Base-by-base conservation (phyloP, 1,140 invertebrate species). In the Drosophila ananassae region DNA sequence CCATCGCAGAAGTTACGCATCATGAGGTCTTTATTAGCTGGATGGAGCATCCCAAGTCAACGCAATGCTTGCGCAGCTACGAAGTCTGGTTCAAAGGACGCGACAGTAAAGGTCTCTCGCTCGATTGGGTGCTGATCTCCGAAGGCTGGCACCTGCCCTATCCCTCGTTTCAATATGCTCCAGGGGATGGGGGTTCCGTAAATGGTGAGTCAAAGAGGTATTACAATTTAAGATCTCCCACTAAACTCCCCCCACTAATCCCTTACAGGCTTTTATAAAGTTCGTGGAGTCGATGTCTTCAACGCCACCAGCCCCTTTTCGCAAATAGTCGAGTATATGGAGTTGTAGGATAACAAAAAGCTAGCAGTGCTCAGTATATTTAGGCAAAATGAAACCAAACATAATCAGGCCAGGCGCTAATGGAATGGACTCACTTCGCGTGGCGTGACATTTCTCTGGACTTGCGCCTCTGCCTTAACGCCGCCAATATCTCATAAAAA, bases 121-220 rank as follows among this genome's bases (percentile, higher is more conserved):
- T 66, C n/a, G 67, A 79, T n/a, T 92, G 89, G 89, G 50, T 39
- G 13, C 39, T 64, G 2, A 83, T 92, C 22, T 79, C 80, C 3
- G 22, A 50, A 1, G 74, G 56, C 22, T 89, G 89, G 83, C 91
- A 92, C 67, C 67, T 92, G 46, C 91, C 91, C 0, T 91, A 80
- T 79, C 75, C 90, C n/a, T 91, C 83, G 17, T 91, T 90, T 75
- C 91, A 92, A 9, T 92, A 79, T 47, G 83, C 87, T 0, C 59
- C 69, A 0, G 57, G 71, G 1, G 13, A 48, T 1, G 50, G 48
- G 58, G 73, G 71, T 54, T 78, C 78, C 13, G 82, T 87, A 1
- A 87, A 87, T 52, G 90, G 90, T 91, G 34, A 64, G 72, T 60
- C 34, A 37, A 17, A 17, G 17, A 17, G 17, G 17, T 17, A 17